A percentile compares a stretch with the other conserved stretches of the same genome.
phyloP scores from a whole-genome alignment of 2,888 invertebrate genomes.

The Eupithecia pulchellata region DNA sequence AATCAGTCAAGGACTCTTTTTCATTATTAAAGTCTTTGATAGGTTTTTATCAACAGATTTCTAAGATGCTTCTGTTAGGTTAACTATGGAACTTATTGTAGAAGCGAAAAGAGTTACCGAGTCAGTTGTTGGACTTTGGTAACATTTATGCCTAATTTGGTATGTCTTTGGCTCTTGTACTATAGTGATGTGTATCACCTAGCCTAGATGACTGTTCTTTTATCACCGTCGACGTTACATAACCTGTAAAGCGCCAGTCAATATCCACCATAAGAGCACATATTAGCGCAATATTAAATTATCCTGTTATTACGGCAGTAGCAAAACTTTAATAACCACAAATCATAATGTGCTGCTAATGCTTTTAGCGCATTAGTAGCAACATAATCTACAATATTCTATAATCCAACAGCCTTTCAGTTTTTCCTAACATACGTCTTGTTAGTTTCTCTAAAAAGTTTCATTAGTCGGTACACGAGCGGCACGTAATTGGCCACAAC shows the following conservation, averaged over 20 bases:
- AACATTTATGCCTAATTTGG: no score
- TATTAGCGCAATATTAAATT: neutral
- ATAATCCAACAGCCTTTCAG: neutral
- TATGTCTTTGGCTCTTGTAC: no score
- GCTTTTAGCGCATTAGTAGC: neutral
- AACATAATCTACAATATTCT: neutral
- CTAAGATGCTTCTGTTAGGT: no score
- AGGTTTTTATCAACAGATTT: no score
- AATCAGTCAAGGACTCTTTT: no score
- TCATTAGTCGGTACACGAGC: constrained; percentile 13
- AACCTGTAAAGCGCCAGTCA: neutral
- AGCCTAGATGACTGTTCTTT: no score
- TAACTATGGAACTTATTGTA: no score
- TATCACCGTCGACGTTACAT: no score
- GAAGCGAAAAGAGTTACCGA: no score
- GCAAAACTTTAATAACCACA: neutral
- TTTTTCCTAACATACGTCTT: constrained; percentile 12
- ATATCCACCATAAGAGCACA: neutral
- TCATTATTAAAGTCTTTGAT: no score
- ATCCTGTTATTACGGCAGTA: neutral
- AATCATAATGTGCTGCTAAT: neutral
- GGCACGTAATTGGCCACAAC: constrained; percentile 17
- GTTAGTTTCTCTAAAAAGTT: constrained; percentile 12
- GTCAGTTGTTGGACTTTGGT: no score
- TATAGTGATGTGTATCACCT: no score